Conservation (phyloP, 2,888 invertebrate species). For the Morpho helenor region DNA sequence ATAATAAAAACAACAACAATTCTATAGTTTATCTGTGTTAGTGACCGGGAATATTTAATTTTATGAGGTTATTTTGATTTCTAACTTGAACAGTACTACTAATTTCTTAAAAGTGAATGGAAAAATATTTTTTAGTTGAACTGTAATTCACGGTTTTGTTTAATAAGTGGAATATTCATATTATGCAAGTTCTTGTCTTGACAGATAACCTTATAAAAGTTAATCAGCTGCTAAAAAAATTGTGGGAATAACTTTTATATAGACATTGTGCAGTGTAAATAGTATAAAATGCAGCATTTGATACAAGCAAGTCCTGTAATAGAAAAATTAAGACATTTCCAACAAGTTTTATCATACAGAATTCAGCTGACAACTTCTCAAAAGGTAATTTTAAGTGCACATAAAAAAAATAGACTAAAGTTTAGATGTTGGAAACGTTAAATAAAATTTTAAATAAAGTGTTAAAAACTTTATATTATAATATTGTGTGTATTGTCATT, state of each 20-base stretch:
- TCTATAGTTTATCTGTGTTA: neutral
- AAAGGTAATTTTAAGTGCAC: conserved; percentile 72
- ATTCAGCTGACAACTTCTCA: conserved; percentile 82
- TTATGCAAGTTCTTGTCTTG: conserved; percentile 22
- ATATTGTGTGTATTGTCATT: too few relatives aligned
- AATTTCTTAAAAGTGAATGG: conserved; percentile 1
- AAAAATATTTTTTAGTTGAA: neutral
- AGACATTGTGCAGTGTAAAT: conserved; percentile 17
- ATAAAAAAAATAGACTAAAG: neutral
- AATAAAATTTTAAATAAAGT: neutral
- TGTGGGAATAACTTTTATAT: conserved; percentile 12
- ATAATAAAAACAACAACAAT: too few relatives aligned
- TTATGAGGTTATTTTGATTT: conserved; percentile 9
- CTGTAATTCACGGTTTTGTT: neutral
- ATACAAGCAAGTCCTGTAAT: conserved; percentile 77
- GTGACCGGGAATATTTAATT: conserved; percentile 30
- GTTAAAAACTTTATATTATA: neutral
- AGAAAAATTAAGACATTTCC: conserved; percentile 76
- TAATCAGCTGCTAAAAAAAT: conserved; percentile 13
- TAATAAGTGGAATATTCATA: neutral
- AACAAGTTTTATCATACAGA: conserved; percentile 65
- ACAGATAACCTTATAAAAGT: conserved; percentile 42
- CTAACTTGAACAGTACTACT: neutral
- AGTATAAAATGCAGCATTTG: conserved; percentile 61
- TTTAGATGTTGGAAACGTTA: conserved; percentile 3